Base-by-base conservation (phyloP, 1,140 invertebrate species). In the Oryzaephilus surinamensis region DNA sequence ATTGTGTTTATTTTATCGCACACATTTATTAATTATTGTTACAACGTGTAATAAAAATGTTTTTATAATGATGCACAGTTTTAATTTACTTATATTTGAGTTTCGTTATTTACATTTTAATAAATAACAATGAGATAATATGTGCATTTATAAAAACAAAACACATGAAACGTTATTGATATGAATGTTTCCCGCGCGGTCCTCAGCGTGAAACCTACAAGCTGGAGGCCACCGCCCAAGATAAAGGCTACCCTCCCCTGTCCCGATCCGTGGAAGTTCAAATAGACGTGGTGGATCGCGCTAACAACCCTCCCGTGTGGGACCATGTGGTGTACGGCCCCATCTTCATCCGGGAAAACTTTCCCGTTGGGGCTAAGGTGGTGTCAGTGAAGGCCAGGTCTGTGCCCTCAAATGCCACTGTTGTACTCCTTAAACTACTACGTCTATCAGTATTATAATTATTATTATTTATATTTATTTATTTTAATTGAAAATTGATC, bases 341-440 rank as follows among this genome's bases (percentile, higher is more conserved):
- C 60, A 89, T 93, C 77, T 89, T 81, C 79, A 86, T 93, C 72
- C 87, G 88, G 79, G 91, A 96, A 77, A 93, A 93, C 74, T 81
- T 88, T 73, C 81, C 88, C 69, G 86, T 94, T 65, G 91, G 90
- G 68, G 84, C 86, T 72, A 92, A 85, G 79, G 88, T 96, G 74
- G 82, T 91, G 64, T 91, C 89, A 69, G 82, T 93, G 70, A 94
- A 93, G 86, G 90, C 90, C 79, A 92, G 89, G 89, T 93, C 81
- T 79, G 81, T 83, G 72, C 71, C 71, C 61, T 38, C 3, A 37
- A 32, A 19, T n/a, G 32, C 14, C 27, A 31, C 8, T 29, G 35
- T 38, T 13, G 31, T 33, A 18, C 31, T 31, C 14, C 21, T 23
- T 6, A 6, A 30, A 7, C 7, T 24, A 14, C 34, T 37, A 11